Evolutionary conservation across 1,140 invertebrate genomes (phyloP), one percentile per base, ranked within the genome.

Genomic region (Pararge aegeria): DNA sequence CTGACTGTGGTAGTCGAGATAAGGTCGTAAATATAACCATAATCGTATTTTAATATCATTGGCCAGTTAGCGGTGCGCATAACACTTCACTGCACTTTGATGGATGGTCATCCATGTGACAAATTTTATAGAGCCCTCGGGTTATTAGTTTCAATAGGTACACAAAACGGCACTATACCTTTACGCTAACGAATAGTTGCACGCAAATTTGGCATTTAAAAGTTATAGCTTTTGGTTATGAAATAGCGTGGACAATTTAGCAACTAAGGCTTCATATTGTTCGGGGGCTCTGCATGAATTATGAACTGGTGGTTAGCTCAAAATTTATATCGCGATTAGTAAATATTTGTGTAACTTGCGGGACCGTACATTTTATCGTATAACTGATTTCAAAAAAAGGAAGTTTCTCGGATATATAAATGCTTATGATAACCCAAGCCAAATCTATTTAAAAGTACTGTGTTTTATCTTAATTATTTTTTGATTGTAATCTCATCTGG

Each of bases 51-150:
- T 55, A 60, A 46, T 58, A 44, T 48, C 30, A 59, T 67, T 67
- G 60, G 55, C 48, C 65, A 60, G 65, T 63, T 66, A 67, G 65
- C 60, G 50, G 59, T 53, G 54, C 68, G 73, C 70, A 77, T 61
- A 70, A 62, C 70, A 66, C 50, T 69, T 73, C 75, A 71, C 68
- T 78, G 69, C 73, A 73, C 73, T 68, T 66, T 73, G 75, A 78
- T 78, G 67, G 70, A 71, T 75, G 67, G 70, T 67, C 70, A 78
- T 72, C 69, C 75, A 78, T 70, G 75, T 75, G 75, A 78, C 70
- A 75, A 78, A 78, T 78, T 78, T 78, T 75, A 78, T 78, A 71
- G 67, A 72, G 65, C 75, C 67, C 73, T 71, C 65, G 55, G 66
- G 68, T 70, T 70, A 68, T 74, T 70, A 72, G 66, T 68, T 72